Evolutionary conservation across 2,888 invertebrate genomes (phyloP), one percentile per base, ranked within the genome.

Genomic region (Arctia plantaginis): DNA sequence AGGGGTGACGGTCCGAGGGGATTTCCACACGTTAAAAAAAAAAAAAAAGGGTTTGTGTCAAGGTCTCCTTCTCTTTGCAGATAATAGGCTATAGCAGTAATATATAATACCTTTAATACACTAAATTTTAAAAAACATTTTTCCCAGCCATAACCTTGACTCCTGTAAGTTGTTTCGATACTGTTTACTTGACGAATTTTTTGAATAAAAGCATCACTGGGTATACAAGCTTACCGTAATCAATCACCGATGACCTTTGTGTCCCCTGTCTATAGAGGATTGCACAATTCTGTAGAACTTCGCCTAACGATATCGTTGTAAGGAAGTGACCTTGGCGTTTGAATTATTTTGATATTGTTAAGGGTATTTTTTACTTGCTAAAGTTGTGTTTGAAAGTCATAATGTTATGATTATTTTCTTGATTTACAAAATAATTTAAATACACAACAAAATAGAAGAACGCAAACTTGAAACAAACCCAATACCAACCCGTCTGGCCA

Each of bases 221-320:
- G 33, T 33, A 66, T 69, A 59, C 33, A n/a, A 74, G 27, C 62
- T 30, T 35, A 68, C n/a, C 20, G 66, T 66, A 66, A 74, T 74
- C 73, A 74, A 74, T 74, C 69, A 74, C 68, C 35, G 30, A 69
- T 66, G 69, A 70, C 73, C 73, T 69, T 44, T 30, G 27, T 35
- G 35, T 30, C 6, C 70, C 65, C 41, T 39, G 33, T 66, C 59
- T 33, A n/a, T 44, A 27, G 55, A 70, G 30, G 20, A 70, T 59
- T 66, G 66, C 59, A 59, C 62, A 70, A 44, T 47, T 55, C 41
- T 73, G 55, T 20, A 66, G 27, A 71, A 71, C 71, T 74, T 74
- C 62, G 27, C 23, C 13, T 47, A 47, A 47, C 47, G 55, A 70
- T 66, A 74, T 62, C 67, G 62, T 67, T 33, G 44, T 27, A 47